These are phyloP conservation scores for Apotomis turbidana DNA, from an alignment of 2,888 invertebrate species.

Conservation along the genomic window DNA sequence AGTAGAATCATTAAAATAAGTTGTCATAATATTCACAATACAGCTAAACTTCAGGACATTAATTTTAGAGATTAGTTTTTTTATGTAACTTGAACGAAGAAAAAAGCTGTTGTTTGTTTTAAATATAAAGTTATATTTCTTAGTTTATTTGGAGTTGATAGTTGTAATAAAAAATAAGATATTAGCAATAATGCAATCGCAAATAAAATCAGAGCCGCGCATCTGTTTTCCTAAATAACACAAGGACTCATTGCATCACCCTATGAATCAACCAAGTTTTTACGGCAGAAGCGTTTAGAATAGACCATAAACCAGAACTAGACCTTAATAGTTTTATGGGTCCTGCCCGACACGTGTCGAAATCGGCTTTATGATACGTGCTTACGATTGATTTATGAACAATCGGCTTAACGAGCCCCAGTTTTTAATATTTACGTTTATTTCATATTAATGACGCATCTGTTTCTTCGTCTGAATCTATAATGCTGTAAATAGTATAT, in stretches of 20 bases:
- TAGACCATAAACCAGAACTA: constrained; percentile 59
- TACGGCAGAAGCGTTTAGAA: constrained; percentile 58
- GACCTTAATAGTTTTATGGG: constrained; percentile 43
- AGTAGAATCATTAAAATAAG: too few relatives aligned
- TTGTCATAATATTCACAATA: too few relatives aligned
- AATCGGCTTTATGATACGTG: constrained; percentile 51
- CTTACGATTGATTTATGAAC: constrained; percentile 47
- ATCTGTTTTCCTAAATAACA: not conserved
- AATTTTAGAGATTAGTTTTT: too few relatives aligned
- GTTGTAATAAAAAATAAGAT: too few relatives aligned
- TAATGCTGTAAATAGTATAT: not conserved
- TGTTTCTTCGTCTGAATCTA: constrained; percentile 18
- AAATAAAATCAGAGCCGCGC: not conserved
- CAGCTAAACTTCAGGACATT: too few relatives aligned
- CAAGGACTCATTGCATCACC: constrained; percentile 25
- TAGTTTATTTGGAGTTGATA: too few relatives aligned
- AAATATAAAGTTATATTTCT: too few relatives aligned
- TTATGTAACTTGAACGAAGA: too few relatives aligned
- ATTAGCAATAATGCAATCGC: not conserved
- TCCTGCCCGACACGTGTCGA: constrained; percentile 59
- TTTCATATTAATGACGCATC: constrained; percentile 30
- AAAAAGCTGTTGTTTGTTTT: too few relatives aligned
- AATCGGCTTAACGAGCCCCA: constrained; percentile 33
- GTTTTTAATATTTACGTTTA: constrained; percentile 37
- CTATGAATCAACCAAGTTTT: constrained; percentile 50